These are phyloP conservation scores for Aphelocoma californica DNA, from an alignment of 2,797 vertebrate species.

Conservation along the genomic window DNA sequence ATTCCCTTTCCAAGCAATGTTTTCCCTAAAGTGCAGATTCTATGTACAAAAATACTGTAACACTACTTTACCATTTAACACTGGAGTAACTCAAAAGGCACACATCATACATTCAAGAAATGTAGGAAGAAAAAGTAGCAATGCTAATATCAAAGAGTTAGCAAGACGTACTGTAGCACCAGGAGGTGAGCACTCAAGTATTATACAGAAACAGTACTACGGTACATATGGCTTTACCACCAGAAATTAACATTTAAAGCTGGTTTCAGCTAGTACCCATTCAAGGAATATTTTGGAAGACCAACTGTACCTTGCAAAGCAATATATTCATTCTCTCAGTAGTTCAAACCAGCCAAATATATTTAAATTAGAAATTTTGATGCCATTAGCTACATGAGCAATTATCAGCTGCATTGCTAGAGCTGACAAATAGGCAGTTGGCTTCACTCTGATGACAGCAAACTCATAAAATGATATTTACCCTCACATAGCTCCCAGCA, in stretches of 20 bases:
- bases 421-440: background rate
- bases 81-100: conserved; percentile 84
- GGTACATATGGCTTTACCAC: conserved; percentile 72
- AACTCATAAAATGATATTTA: background rate
- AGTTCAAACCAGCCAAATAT: background rate
- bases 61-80: conserved; percentile 78
- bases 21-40: conserved; percentile 87
- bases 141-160: conserved; percentile 41
- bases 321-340: conserved; percentile 12
- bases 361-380: conserved; percentile 14
- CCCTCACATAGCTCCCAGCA: background rate
- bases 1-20: conserved; percentile 73
- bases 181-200: conserved; percentile 57
- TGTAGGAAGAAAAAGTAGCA: conserved; percentile 68
- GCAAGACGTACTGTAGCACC: conserved; percentile 68
- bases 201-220: conserved; percentile 52
- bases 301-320: conserved; percentile 63
- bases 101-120: conserved; percentile 81
- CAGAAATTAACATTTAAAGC: conserved; percentile 38
- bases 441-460: background rate
- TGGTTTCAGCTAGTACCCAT: conserved; percentile 36
- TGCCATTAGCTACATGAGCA: conserved; percentile 2
- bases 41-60: conserved; percentile 86
- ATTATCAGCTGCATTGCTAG: background rate
- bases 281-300: conserved; percentile 59